Conservation (phyloP, 2,797 vertebrate genomes). For the Morelia viridis region DNA sequence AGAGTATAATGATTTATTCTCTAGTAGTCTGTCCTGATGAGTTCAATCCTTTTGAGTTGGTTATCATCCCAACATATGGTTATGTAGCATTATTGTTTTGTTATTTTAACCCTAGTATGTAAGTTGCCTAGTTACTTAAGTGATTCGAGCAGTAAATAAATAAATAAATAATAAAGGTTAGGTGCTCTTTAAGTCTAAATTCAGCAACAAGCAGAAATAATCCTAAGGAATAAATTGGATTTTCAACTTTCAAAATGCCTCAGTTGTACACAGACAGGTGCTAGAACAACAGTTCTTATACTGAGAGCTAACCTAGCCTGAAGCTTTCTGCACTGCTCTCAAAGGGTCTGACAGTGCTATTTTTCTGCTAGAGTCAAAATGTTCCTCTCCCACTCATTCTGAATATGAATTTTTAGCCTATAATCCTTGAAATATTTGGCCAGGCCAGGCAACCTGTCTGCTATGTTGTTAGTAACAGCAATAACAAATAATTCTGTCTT, state of each 20-base stretch:
- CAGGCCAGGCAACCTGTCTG: not conserved
- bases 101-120: not conserved
- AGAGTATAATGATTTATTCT: not conserved
- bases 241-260: too few relatives aligned
- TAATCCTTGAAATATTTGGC: not conserved
- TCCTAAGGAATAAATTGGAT: too few relatives aligned
- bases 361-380: not conserved
- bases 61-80: not conserved
- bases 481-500: not conserved
- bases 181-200: too few relatives aligned
- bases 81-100: not conserved
- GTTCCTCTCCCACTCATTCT: not conserved
- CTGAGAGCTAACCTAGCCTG: not conserved
- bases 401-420: not conserved
- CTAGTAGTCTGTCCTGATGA: not conserved
- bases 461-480: not conserved
- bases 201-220: too few relatives aligned
- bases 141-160: not conserved
- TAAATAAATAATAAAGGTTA: not conserved
- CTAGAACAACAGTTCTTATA: too few relatives aligned
- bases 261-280: too few relatives aligned
- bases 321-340: not conserved
- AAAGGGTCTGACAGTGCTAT: not conserved
- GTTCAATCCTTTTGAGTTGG: not conserved
- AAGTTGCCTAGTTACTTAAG: not conserved